These are phyloP conservation scores for Phalanger gymnotis DNA, from an alignment of 2,797 vertebrate genomes.

Conservation along the genomic window DNA sequence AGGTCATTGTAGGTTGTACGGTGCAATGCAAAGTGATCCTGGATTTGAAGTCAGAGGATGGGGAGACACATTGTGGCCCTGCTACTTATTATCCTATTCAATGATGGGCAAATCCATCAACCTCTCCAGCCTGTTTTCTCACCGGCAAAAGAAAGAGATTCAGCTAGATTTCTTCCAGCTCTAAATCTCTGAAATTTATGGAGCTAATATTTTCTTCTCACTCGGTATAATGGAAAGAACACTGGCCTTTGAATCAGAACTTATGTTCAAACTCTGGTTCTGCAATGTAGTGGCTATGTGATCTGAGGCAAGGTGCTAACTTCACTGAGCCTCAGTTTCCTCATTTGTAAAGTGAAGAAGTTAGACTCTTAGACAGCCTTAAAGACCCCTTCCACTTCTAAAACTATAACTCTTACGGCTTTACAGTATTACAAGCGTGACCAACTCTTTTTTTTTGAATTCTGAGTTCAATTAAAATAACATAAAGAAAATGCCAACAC, in stretches of 20 bases:
- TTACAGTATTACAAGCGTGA: constrained; percentile 33
- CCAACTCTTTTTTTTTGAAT: constrained; percentile 30
- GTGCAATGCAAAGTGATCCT: background rate
- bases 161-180: background rate
- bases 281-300: background rate
- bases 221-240: background rate
- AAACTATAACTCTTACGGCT: background rate
- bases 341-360: background rate
- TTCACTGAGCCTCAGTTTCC: background rate
- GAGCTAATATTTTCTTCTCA: background rate
- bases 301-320: background rate
- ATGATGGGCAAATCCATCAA: background rate
- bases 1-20: background rate
- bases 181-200: background rate
- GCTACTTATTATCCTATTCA: background rate
- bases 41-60: background rate
- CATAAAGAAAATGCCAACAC: constrained; percentile 2
- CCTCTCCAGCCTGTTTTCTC: background rate
- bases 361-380: background rate
- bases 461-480: constrained; percentile 17
- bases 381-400: background rate
- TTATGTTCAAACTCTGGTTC: background rate
- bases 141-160: background rate
- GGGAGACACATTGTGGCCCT: background rate
- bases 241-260: background rate